Evolutionary conservation across 1,140 invertebrate species (phyloP), one percentile per base, ranked within the genome.

Genomic region (Scaptomyza montana): DNA sequence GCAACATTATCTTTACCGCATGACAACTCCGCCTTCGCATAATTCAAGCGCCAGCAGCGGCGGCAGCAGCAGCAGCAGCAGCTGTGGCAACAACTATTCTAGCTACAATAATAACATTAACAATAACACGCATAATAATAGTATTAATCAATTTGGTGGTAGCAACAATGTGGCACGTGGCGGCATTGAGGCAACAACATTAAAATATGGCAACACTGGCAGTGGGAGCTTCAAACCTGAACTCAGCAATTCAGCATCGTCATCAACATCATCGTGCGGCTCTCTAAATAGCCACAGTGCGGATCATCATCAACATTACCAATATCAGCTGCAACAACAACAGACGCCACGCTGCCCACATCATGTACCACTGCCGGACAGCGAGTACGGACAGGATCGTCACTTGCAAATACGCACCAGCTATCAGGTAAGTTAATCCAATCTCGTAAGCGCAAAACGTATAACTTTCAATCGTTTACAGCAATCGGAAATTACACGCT

Each of bases 321-420:
- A 91, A 73, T 82, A 90, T 56, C 86, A 91, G 68, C 71, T 84
- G 73, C 90, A 91, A 51, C 90, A 91, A 41, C 90, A 91, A 60
- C 81, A 93, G 82, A 90, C 93, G 56, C 93, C 94, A 64, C 93
- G 93, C 69, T 92, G 93, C 77, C 94, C 94, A 68, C 94, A 93
- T 74, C 93, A 93, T 90, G 94, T 94, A 92, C 93, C 93, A 89
- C 91, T 94, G 89, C 94, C 94, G 56, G 94, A 94, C 91, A 93
- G 94, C 86, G 94, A 94, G 89, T 93, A 93, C 85, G 93, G 93
- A 45, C 93, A 92, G 77, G 93, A 94, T 92, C 92, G 93, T 59
- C 93, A 93, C 80, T 91, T 94, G 73, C 93, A 93, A 79, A 80
- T 94, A 89, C 92, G 93, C 91, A 93, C 93, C 87, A 92, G 93